These are phyloP conservation scores for Macropodus opercularis DNA, from an alignment of 2,797 vertebrate genomes.

Conservation along the genomic window DNA sequence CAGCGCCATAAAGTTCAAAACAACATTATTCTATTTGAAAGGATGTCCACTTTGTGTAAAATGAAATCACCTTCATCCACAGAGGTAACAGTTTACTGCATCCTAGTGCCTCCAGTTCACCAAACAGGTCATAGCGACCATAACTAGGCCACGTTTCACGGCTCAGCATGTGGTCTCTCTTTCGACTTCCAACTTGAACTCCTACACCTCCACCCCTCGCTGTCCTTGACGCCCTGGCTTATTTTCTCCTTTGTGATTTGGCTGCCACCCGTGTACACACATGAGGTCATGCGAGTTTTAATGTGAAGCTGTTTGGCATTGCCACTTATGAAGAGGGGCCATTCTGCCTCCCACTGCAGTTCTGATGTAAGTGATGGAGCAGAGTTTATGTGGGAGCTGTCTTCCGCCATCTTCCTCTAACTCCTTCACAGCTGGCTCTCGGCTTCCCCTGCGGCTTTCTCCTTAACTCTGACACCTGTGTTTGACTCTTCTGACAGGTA, in stretches of 20 bases:
- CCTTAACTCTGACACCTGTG: constrained; percentile 60
- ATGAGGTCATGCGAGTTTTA: constrained; percentile 60
- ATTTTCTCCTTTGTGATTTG: constrained; percentile 50
- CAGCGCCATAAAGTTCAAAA: no score
- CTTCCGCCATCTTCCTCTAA: constrained; percentile 31
- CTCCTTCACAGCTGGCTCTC: constrained; percentile 55
- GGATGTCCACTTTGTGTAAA: no score
- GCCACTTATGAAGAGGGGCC: constrained; percentile 32
- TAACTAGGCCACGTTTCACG: background rate
- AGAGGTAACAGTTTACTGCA: background rate
- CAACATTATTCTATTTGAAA: no score
- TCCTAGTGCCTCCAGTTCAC: background rate
- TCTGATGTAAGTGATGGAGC: constrained; percentile 46
- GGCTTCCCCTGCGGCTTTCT: constrained; percentile 35
- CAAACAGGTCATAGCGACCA: background rate
- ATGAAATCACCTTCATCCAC: background rate
- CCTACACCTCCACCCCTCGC: constrained; percentile 15
- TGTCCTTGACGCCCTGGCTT: constrained; percentile 53
- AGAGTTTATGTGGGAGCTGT: constrained; percentile 36
- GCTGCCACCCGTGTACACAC: constrained; percentile 34
- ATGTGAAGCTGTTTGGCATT: constrained; percentile 57
- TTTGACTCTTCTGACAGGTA: constrained; percentile 52
- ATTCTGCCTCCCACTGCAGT: constrained; percentile 53
- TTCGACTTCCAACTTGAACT: constrained; percentile 27
- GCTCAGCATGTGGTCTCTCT: background rate